Evolutionary conservation across 2,113 vertebrate genomes (phyloP).

Genomic region (Bos javanicus): DNA sequence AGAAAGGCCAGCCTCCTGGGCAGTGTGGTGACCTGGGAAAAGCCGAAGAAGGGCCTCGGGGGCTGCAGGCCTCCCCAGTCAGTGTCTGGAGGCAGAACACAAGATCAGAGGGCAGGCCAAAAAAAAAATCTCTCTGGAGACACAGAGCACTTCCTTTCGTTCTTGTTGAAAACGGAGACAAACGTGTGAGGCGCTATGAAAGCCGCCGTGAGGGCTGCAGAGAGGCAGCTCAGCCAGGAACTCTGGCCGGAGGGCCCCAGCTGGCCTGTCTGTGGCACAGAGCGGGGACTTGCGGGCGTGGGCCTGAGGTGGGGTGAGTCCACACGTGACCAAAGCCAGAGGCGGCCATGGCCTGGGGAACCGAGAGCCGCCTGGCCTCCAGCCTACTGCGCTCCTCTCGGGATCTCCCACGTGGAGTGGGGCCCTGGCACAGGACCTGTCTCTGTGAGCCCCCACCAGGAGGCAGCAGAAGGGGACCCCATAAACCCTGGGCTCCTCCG

Average conservation of each 20-base stretch:
- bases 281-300: fast-evolving
- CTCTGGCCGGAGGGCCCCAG: background rate
- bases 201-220: fast-evolving
- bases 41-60: too few species aligned
- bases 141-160: fast-evolving
- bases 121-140: background rate
- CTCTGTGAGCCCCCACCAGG: background rate
- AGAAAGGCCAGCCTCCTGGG: background rate
- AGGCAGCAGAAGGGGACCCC: background rate
- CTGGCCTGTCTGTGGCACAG: background rate
- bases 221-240: background rate
- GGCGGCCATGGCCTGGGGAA: background rate
- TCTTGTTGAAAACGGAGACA: background rate
- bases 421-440: background rate
- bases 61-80: background rate
- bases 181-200: fast-evolving
- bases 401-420: fast-evolving
- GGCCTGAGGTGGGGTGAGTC: background rate
- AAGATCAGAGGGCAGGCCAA: background rate
- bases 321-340: background rate
- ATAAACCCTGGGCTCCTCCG: background rate
- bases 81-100: background rate
- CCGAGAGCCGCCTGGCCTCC: fast-evolving
- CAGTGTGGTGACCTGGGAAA: fast-evolving
- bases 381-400: fast-evolving